Conservation (phyloP, 2,797 vertebrate species). For the Sebastes reedi region DNA sequence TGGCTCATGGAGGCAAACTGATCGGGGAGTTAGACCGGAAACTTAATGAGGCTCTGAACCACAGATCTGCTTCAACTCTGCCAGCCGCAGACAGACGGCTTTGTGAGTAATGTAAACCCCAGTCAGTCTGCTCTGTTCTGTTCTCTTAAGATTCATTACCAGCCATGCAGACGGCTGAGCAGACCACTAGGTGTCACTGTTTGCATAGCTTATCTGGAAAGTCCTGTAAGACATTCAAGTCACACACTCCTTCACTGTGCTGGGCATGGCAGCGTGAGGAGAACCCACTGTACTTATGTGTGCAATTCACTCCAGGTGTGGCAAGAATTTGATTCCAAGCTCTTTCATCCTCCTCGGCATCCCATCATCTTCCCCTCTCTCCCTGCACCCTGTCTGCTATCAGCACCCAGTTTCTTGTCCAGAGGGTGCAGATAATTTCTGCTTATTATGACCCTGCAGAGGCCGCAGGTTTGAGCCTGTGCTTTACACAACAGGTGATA, state of each 20-base stretch:
- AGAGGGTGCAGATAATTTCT: slow-evolving; percentile 8
- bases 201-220: slow-evolving; percentile 13
- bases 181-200: slow-evolving; percentile 68
- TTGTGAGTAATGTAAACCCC: slow-evolving; percentile 1
- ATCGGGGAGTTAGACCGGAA: not conserved
- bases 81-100: slow-evolving; percentile 7
- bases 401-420: slow-evolving; percentile 38
- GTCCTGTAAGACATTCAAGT: slow-evolving; percentile 7
- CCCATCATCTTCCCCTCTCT: not conserved
- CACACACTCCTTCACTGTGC: slow-evolving; percentile 4
- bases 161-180: not conserved
- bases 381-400: not conserved
- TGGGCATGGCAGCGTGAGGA: slow-evolving; percentile 19
- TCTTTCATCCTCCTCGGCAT: slow-evolving; percentile 28
- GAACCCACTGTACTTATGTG: slow-evolving; percentile 19
- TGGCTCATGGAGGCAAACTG: not conserved
- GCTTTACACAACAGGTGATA: slow-evolving; percentile 21
- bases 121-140: slow-evolving; percentile 4
- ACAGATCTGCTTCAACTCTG: slow-evolving; percentile 11
- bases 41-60: slow-evolving; percentile 14
- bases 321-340: slow-evolving; percentile 16
- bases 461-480: not conserved
- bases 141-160: not conserved
- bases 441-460: slow-evolving; percentile 1
- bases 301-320: slow-evolving; percentile 57